Percentiles rank a stretch among this genome's conserved stretches.
These are phyloP conservation scores for Hydrozoanthus gracilis DNA, from an alignment of 92 coral and sea anemone species.

Conservation along the genomic window DNA sequence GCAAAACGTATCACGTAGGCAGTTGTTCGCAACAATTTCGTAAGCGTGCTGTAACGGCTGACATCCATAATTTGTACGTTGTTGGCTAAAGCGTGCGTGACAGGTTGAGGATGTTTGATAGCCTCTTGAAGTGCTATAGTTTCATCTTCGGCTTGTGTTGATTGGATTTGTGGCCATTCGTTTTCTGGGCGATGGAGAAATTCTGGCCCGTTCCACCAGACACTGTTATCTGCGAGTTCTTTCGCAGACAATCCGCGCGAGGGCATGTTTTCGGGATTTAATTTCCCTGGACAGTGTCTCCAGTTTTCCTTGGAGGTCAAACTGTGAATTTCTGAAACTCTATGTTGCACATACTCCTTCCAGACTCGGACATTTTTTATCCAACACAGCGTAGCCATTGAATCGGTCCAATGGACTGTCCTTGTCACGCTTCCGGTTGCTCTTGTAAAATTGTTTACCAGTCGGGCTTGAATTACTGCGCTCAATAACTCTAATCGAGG, in stretches of 20 bases:
- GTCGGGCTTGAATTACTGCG: conserved; percentile 64
- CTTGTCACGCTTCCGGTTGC: conserved; percentile 10
- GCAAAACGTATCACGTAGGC: conserved; percentile 60
- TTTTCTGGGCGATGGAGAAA: conserved; percentile 47
- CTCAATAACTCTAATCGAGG: conserved; percentile 76
- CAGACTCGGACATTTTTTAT: conserved; percentile 49
- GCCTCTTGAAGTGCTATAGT: conserved; percentile 35
- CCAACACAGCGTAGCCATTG: conserved; percentile 63
- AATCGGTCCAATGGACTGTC: conserved; percentile 44
- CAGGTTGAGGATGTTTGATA: conserved; percentile 43
- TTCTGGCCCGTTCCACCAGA: conserved; percentile 69
- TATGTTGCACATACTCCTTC: conserved; percentile 58
- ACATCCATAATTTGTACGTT: conserved; percentile 36
- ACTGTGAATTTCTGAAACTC: conserved; percentile 49
- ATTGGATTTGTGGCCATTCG: conserved; percentile 64
- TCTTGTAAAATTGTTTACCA: conserved; percentile 46
- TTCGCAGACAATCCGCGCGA: conserved; percentile 63
- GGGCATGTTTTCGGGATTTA: conserved; percentile 64
- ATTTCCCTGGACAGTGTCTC: conserved; percentile 60
- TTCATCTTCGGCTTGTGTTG: conserved; percentile 48
- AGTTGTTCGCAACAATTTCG: conserved; percentile 59
- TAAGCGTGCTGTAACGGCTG: conserved; percentile 38
- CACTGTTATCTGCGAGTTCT: too few species aligned
- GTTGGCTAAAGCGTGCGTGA: conserved; percentile 58
- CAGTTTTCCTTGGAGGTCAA: conserved; percentile 43